phyloP scores from a whole-genome alignment of 2,888 invertebrate species.

The Ormyrus nitidulus region DNA sequence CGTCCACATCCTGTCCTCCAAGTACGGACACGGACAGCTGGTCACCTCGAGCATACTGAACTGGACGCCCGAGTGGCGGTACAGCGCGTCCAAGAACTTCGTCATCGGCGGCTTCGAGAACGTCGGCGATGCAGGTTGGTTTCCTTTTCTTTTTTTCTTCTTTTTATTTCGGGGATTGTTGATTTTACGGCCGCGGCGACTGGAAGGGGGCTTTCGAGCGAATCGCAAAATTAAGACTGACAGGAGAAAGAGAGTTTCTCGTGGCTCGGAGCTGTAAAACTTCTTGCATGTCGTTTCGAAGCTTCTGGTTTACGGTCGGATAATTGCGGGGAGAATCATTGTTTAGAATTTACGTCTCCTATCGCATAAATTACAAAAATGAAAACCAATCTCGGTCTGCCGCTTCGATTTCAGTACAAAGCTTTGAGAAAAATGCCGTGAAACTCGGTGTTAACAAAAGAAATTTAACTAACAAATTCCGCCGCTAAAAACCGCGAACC shows the following conservation, averaged over 20 bases:
- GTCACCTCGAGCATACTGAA: slow-evolving; percentile 88
- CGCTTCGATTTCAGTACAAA: no score
- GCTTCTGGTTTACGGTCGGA: no score
- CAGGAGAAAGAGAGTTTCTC: slow-evolving; percentile 8
- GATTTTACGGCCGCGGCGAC: slow-evolving; percentile 13
- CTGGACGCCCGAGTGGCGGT: slow-evolving; percentile 81
- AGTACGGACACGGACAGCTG: slow-evolving; percentile 77
- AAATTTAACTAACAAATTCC: no score
- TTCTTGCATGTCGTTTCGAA: no score
- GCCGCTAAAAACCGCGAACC: no score
- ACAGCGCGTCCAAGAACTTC: slow-evolving; percentile 80
- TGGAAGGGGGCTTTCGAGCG: slow-evolving; percentile 43
- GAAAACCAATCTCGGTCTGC: no score
- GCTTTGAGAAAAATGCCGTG: no score
- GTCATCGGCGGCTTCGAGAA: slow-evolving; percentile 78
- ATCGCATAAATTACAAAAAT: no score
- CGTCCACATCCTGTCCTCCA: slow-evolving; percentile 72
- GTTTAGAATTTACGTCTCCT: no score
- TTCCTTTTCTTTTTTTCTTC: not conserved
- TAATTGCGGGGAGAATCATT: no score
- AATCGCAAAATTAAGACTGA: slow-evolving; percentile 8
- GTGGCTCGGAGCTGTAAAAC: not conserved
- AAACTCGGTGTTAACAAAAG: no score
- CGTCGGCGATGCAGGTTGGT: slow-evolving; percentile 34
- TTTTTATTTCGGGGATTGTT: not conserved